These are phyloP conservation scores for Prietella phreatophila DNA, from an alignment of 2,113 vertebrate species.

Conservation along the genomic window DNA sequence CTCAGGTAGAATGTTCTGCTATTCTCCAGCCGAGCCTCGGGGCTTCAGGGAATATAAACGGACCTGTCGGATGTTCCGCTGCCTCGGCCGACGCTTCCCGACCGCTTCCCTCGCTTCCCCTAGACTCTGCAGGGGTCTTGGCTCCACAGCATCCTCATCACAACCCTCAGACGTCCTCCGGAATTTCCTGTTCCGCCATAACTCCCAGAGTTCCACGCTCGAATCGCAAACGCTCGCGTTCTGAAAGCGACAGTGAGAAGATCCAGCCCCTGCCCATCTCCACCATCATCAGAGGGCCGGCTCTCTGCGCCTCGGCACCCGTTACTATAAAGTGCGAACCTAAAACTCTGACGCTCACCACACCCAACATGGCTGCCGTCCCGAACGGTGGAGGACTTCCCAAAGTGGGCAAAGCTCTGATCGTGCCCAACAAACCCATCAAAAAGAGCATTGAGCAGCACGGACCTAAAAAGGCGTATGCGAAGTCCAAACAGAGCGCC, in stretches of 20 bases:
- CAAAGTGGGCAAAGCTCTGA: slow-evolving; percentile 89
- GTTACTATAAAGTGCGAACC: slow-evolving; percentile 82
- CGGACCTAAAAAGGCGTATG: slow-evolving; percentile 90
- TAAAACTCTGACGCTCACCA: slow-evolving; percentile 66
- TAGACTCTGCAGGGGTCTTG: slow-evolving; percentile 77
- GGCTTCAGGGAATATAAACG: slow-evolving; percentile 76
- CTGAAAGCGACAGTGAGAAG: slow-evolving; percentile 97
- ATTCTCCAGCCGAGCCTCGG: slow-evolving; percentile 76
- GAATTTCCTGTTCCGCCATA: slow-evolving; percentile 79
- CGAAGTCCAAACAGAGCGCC: slow-evolving; percentile 88
- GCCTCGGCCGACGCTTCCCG: slow-evolving; percentile 65
- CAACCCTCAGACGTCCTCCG: slow-evolving; percentile 72
- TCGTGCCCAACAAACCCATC: slow-evolving; percentile 85
- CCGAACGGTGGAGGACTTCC: slow-evolving; percentile 90
- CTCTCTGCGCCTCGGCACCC: slow-evolving; percentile 77
- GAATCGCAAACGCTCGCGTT: slow-evolving; percentile 92
- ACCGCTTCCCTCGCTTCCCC: slow-evolving; percentile 79
- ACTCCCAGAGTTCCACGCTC: slow-evolving; percentile 81
- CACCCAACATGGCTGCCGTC: slow-evolving; percentile 83
- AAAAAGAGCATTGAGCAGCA: slow-evolving; percentile 94
- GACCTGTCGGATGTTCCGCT: slow-evolving; percentile 68
- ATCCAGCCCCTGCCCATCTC: slow-evolving; percentile 93
- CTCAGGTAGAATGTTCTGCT: slow-evolving; percentile 75
- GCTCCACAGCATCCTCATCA: slow-evolving; percentile 65
- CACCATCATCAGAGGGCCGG: slow-evolving; percentile 84